A percentile compares a stretch with the other conserved stretches of the same genome.
Conservation (phyloP, 2,113 vertebrate species). For the Hippocampus comes region DNA sequence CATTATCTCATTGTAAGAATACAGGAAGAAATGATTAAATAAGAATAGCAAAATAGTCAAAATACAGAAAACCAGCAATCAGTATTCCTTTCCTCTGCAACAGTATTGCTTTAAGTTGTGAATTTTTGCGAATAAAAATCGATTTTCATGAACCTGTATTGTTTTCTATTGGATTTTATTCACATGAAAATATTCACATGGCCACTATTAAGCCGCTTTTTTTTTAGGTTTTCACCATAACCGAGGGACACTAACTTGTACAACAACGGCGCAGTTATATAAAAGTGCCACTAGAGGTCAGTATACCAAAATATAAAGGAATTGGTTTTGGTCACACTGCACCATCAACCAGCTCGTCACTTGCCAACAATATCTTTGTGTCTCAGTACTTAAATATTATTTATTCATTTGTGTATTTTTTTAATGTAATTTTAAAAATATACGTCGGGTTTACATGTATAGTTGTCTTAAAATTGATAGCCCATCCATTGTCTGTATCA, state of each 20-base stretch:
- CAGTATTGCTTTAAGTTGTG: constrained; percentile 71
- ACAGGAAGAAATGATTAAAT: constrained; percentile 20
- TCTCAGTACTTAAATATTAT: too few relatives aligned
- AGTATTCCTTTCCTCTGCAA: constrained; percentile 66
- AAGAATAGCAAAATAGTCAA: constrained; percentile 39
- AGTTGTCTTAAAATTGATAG: too few relatives aligned
- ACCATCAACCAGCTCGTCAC: not conserved
- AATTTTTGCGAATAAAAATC: constrained; percentile 75
- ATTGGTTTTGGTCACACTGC: not conserved
- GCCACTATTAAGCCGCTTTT: not conserved
- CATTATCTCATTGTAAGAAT: constrained; percentile 38
- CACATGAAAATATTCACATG: not conserved
- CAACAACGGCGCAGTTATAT: constrained; percentile 13
- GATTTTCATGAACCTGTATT: constrained; percentile 65
- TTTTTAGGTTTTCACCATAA: not conserved
- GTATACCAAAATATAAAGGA: constrained; percentile 3
- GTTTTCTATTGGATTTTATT: constrained; percentile 6
- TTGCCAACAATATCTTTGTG: not conserved
- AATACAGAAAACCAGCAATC: constrained; percentile 65
- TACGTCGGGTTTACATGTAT: too few relatives aligned
- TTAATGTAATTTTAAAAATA: too few relatives aligned
- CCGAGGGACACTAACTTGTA: not conserved
- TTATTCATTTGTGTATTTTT: too few relatives aligned
- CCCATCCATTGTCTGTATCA: too few relatives aligned
- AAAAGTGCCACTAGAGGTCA: constrained; percentile 45